Percentiles rank a stretch among this genome's conserved stretches.
phyloP scores from a whole-genome alignment of 2,888 invertebrate species.

The Linyphia triangularis region DNA sequence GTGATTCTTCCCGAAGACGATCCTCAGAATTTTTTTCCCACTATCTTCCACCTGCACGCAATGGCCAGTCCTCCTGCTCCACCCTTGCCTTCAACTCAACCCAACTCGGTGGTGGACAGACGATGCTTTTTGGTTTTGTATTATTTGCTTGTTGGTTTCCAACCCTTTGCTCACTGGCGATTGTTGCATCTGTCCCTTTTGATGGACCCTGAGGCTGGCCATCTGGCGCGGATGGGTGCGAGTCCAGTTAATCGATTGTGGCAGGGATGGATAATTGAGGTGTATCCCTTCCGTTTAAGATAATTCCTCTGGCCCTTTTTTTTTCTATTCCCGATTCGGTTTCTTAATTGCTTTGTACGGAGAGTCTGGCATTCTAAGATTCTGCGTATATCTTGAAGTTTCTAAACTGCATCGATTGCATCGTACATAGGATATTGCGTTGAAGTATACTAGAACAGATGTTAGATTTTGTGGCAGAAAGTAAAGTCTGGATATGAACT shows the following conservation, averaged over 20 bases:
- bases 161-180: constrained; percentile 54
- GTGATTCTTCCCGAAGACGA: constrained; percentile 48
- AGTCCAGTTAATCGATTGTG: constrained; percentile 52
- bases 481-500: too few species aligned
- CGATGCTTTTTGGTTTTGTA: constrained; percentile 14
- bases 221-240: constrained; percentile 55
- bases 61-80: constrained; percentile 44
- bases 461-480: too few species aligned
- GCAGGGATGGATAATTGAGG: constrained; percentile 32
- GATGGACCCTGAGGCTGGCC: constrained; percentile 3
- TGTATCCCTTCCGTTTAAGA: constrained; percentile 28
- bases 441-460: too few species aligned
- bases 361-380: too few species aligned
- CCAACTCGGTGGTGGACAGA: constrained; percentile 26
- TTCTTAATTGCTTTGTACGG: not conserved
- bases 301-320: constrained; percentile 22
- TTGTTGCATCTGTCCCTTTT: constrained; percentile 54
- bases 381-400: too few species aligned
- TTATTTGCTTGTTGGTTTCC: constrained; percentile 14
- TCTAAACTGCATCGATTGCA: too few species aligned
- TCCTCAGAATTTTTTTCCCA: constrained; percentile 50
- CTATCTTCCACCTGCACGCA: constrained; percentile 66
- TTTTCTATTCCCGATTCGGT: not conserved
- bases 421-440: too few species aligned
- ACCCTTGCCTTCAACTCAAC: constrained; percentile 32